Evolutionary conservation across 1,140 invertebrate genomes (phyloP).

Genomic region (Ceratina calcarata): DNA sequence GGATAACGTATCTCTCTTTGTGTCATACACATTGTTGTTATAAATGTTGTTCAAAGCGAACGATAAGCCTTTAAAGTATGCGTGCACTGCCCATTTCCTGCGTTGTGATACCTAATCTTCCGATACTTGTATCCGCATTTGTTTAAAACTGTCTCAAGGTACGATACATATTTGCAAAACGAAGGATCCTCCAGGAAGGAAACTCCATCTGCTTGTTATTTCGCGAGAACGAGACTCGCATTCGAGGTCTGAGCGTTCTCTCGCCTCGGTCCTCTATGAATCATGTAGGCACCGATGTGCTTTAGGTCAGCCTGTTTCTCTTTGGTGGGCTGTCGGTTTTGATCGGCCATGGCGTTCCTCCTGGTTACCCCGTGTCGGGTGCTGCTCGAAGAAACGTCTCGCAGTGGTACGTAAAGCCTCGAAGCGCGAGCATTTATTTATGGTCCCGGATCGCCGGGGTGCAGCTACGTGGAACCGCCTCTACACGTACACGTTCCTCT

Average conservation of each 20-base stretch:
- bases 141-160: too few species aligned
- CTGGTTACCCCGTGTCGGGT: constrained; percentile 71
- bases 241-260: constrained; percentile 28
- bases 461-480: constrained; percentile 69
- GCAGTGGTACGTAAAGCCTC: constrained; percentile 69
- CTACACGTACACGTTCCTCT: constrained; percentile 62
- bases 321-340: constrained; percentile 74
- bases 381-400: constrained; percentile 62
- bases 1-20: too few species aligned
- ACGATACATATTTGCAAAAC: not conserved
- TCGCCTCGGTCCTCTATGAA: constrained; percentile 66
- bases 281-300: constrained; percentile 68
- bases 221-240: constrained; percentile 17
- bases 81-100: too few species aligned
- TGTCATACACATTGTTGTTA: too few species aligned
- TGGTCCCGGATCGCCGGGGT: constrained; percentile 75
- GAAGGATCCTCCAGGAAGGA: not conserved
- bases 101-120: too few species aligned
- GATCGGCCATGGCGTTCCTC: constrained; percentile 76
- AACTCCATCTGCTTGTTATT: constrained; percentile 53
- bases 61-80: too few species aligned
- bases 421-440: constrained; percentile 76
- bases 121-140: not conserved
- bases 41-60: too few species aligned
- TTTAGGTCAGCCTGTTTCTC: constrained; percentile 67